phyloP scores from a whole-genome alignment of 2,113 vertebrate species.

The Prionailurus viverrinus region DNA sequence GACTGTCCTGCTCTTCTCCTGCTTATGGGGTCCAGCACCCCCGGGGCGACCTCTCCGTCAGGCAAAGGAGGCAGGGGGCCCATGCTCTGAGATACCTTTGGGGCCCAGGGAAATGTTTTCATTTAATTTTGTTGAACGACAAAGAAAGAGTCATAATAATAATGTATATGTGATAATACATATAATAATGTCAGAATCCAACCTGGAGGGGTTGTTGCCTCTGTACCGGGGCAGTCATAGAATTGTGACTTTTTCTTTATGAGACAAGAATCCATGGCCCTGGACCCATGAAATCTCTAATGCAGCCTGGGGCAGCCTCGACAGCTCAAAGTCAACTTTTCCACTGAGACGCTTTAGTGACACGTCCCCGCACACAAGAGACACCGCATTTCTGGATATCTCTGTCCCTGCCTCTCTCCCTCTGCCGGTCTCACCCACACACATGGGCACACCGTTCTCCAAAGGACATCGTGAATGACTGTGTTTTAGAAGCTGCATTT shows the following conservation, averaged over 20 bases:
- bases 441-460: accelerated
- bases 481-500: background rate
- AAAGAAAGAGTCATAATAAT: background rate
- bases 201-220: background rate
- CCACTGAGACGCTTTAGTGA: no score
- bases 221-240: background rate
- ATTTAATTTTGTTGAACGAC: background rate
- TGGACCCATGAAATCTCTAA: background rate
- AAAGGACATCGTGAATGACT: accelerated
- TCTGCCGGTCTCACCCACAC: background rate
- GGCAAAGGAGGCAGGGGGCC: background rate
- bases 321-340: no score
- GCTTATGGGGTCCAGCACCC: background rate
- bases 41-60: background rate
- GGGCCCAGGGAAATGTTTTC: background rate
- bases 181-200: background rate
- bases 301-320: no score
- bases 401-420: background rate
- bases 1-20: background rate
- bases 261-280: background rate
- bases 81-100: background rate
- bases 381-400: no score
- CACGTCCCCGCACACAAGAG: no score
- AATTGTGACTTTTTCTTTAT: background rate
- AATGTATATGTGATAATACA: background rate